phyloP scores from a whole-genome alignment of 2,113 vertebrate genomes.

The Coracopsis vasa region DNA sequence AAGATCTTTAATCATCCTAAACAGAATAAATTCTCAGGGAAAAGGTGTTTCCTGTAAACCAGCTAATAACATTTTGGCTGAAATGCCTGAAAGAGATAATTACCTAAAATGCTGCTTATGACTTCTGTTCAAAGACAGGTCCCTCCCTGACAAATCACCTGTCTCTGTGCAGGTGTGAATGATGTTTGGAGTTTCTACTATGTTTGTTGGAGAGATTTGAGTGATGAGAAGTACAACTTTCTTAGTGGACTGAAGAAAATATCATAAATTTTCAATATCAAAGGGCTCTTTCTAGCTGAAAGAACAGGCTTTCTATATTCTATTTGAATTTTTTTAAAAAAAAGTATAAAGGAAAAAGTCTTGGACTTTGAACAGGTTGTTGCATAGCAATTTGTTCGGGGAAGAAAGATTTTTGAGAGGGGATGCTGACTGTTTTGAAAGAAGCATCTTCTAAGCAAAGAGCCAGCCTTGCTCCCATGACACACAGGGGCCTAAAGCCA shows the following conservation, averaged over 20 bases:
- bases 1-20: not conserved
- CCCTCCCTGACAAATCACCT: not conserved
- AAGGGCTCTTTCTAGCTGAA: not conserved
- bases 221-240: not conserved
- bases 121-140: not conserved
- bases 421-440: not conserved
- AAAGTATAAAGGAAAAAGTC: not conserved
- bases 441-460: not conserved
- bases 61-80: not conserved
- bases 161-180: not conserved
- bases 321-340: not conserved
- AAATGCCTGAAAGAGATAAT: not conserved
- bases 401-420: not conserved
- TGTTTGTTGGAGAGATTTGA: not conserved
- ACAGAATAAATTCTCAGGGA: not conserved
- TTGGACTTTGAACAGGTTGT: not conserved
- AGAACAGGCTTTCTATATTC: not conserved
- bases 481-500: accelerated
- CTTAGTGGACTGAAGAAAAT: not conserved
- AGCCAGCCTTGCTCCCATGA: accelerated
- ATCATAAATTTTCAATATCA: not conserved
- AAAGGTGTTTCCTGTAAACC: not conserved
- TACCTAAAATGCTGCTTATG: not conserved
- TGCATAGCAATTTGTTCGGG: not conserved
- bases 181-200: not conserved